phyloP scores from a whole-genome alignment of 2,797 vertebrate genomes.

The Gymnothorax javanicus region DNA sequence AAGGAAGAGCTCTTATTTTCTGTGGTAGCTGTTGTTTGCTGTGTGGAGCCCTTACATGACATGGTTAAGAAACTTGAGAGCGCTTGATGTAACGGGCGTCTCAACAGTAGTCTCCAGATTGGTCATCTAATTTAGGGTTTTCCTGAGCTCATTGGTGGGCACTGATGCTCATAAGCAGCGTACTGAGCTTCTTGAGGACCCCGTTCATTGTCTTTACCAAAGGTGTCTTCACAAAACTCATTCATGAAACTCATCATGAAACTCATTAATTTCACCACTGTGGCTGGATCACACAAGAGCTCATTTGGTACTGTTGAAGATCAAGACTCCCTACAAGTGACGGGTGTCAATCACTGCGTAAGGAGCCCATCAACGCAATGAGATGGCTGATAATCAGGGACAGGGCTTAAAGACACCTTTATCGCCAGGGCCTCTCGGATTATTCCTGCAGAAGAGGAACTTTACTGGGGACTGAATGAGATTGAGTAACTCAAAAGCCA shows the following conservation, averaged over 20 bases:
- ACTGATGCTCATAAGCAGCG: slow-evolving; percentile 37
- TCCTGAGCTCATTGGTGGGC: slow-evolving; percentile 45
- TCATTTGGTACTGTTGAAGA: slow-evolving; percentile 8
- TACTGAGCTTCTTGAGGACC: slow-evolving; percentile 37
- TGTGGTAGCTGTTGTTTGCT: neutral
- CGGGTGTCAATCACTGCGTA: neutral
- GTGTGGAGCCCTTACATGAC: neutral
- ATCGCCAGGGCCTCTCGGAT: neutral
- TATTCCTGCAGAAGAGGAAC: neutral
- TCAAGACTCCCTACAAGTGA: neutral
- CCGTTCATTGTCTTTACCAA: slow-evolving; percentile 65
- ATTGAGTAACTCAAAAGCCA: neutral
- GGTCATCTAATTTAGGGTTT: neutral
- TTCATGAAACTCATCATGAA: slow-evolving; percentile 10
- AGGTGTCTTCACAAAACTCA: slow-evolving; percentile 54
- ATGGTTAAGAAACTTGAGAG: neutral
- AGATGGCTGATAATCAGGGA: neutral
- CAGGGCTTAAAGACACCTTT: neutral
- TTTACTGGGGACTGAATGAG: neutral
- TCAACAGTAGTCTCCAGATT: neutral
- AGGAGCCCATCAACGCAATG: neutral
- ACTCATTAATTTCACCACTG: slow-evolving; percentile 26
- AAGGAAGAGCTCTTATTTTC: neutral
- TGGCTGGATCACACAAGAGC: slow-evolving; percentile 8
- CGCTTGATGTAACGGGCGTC: neutral